phyloP scores from a whole-genome alignment of 2,888 invertebrate species.

The Andrena praecox region DNA sequence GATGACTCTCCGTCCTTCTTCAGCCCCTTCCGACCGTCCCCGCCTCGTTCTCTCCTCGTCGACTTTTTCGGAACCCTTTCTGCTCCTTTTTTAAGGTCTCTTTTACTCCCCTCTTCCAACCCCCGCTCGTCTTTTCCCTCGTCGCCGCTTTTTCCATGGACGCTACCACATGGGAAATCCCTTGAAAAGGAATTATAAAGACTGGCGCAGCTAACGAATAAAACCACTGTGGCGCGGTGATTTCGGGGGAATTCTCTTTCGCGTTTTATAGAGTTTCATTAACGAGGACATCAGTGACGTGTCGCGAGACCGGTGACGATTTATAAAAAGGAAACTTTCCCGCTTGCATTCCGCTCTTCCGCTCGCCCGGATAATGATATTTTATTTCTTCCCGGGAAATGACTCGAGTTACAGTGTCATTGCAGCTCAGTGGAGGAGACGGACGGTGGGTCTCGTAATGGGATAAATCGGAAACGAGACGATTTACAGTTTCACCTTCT shows the following conservation, averaged over 20 bases:
- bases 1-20: conserved; percentile 59
- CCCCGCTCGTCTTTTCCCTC: conserved; percentile 4
- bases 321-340: too few species aligned
- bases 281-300: neutral
- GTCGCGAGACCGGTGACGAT: neutral
- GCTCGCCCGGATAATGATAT: neutral
- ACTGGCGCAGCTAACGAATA: conserved; percentile 42
- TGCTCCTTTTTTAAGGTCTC: conserved; percentile 46
- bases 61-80: conserved; percentile 38
- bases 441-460: neutral
- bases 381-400: neutral
- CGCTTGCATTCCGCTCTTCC: neutral
- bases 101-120: neutral
- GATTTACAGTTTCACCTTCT: neutral
- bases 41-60: conserved; percentile 20
- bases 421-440: neutral
- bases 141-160: neutral
- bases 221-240: conserved; percentile 25
- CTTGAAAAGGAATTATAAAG: conserved; percentile 54
- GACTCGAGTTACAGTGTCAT: conserved; percentile 7
- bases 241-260: conserved; percentile 11
- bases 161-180: conserved; percentile 66
- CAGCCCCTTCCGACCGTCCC: conserved; percentile 23
- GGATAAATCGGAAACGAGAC: conserved; percentile 43
- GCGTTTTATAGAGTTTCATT: conserved; percentile 22